Evolutionary conservation across 2,888 invertebrate genomes (phyloP).

Genomic region (Calameuta filiformis): DNA sequence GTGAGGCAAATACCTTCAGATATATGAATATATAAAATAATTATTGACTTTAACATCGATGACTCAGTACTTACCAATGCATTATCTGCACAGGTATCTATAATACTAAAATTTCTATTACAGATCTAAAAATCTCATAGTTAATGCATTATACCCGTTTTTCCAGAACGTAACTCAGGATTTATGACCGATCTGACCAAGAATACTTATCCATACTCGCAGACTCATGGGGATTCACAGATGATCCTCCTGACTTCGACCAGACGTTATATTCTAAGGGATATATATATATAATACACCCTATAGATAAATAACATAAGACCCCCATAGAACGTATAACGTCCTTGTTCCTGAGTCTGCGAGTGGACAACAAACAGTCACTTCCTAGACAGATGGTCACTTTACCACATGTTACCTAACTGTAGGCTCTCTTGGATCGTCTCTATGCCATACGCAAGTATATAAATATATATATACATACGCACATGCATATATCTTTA

Average conservation of each 20-base stretch:
- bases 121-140: not conserved
- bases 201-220: not conserved
- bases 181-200: not conserved
- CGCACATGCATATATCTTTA: too few relatives aligned
- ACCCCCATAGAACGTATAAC: not conserved
- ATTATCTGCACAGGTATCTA: not conserved
- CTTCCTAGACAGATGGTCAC: slow-evolving; percentile 53
- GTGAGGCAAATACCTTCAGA: not conserved
- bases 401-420: slow-evolving; percentile 50
- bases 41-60: not conserved
- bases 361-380: slow-evolving; percentile 7
- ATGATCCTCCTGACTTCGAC: not conserved
- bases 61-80: not conserved
- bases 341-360: not conserved
- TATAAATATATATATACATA: not conserved
- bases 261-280: not conserved
- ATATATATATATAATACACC: not conserved
- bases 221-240: not conserved
- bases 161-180: not conserved
- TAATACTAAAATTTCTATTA: not conserved
- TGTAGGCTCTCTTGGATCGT: slow-evolving; percentile 40
- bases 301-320: not conserved
- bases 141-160: not conserved
- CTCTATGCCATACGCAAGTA: slow-evolving; percentile 16
- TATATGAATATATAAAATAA: not conserved